phyloP scores from a whole-genome alignment of 2,113 vertebrate species.

The Rhadina sibilatrix region DNA sequence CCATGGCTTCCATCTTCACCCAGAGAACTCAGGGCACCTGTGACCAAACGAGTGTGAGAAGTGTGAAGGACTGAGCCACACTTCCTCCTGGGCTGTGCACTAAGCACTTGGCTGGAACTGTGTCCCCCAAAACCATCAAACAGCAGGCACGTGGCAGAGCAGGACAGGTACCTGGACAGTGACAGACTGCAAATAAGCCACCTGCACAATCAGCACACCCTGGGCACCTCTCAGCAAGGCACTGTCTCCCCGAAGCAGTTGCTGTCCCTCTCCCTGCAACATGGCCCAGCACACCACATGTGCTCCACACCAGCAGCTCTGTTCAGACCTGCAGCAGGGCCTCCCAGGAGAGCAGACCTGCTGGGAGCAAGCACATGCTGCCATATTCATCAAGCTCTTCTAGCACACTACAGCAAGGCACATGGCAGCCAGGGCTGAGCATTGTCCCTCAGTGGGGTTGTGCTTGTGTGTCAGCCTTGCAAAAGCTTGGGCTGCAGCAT shows the following conservation, averaged over 20 bases:
- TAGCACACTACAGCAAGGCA: neutral
- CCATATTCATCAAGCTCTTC: neutral
- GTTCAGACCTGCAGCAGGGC: neutral
- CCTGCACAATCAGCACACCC: neutral
- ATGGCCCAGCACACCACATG: neutral
- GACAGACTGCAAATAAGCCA: neutral
- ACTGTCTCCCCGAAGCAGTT: neutral
- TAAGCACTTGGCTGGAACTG: neutral
- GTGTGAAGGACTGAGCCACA: neutral
- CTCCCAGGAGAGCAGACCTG: neutral
- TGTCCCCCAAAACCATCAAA: neutral
- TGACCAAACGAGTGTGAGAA: neutral
- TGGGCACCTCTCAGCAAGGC: neutral
- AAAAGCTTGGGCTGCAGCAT: neutral
- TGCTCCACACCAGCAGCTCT: neutral
- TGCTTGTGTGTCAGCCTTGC: neutral
- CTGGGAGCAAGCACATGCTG: neutral
- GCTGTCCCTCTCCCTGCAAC: neutral
- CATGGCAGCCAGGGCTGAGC: neutral
- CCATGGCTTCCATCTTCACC: neutral
- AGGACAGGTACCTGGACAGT: neutral
- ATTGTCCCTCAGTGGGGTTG: fast-evolving
- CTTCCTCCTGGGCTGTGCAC: neutral
- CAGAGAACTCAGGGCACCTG: neutral
- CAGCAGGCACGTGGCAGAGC: fast-evolving